These are phyloP conservation scores for Paralinhomoeus sp. DNA, from an alignment of 2,888 invertebrate genomes.

Conservation along the genomic window DNA sequence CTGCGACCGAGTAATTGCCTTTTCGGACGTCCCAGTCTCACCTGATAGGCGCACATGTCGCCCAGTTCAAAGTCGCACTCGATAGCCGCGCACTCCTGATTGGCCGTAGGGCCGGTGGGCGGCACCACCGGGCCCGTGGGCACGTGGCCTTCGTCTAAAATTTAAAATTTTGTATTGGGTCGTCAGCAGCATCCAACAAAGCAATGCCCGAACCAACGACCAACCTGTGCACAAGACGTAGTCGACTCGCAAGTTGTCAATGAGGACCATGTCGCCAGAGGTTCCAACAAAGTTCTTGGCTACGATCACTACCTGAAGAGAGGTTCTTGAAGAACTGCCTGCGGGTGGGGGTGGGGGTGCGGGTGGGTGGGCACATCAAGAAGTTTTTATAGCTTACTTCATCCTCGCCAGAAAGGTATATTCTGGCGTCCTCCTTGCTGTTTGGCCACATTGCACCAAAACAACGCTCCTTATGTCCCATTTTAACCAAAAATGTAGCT, in stretches of 20 bases:
- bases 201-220: neutral
- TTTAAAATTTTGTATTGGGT: neutral
- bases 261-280: neutral
- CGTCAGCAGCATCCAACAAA: neutral
- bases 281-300: neutral
- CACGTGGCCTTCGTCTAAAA: neutral
- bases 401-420: too few species aligned
- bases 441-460: too few species aligned
- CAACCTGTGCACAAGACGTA: neutral
- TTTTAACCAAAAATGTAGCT: too few species aligned
- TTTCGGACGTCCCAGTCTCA: too few species aligned
- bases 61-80: neutral
- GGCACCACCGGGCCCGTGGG: neutral
- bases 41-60: too few species aligned
- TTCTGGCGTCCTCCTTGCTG: too few species aligned
- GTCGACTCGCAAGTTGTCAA: slow-evolving; percentile 1
- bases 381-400: neutral
- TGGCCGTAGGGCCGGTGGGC: neutral
- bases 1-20: too few species aligned
- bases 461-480: too few species aligned
- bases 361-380: neutral
- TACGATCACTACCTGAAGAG: neutral
- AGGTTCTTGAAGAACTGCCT: too few species aligned
- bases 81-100: neutral
- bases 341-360: too few species aligned